phyloP scores from a whole-genome alignment of 2,888 invertebrate species.

The Acrobasis consociella region DNA sequence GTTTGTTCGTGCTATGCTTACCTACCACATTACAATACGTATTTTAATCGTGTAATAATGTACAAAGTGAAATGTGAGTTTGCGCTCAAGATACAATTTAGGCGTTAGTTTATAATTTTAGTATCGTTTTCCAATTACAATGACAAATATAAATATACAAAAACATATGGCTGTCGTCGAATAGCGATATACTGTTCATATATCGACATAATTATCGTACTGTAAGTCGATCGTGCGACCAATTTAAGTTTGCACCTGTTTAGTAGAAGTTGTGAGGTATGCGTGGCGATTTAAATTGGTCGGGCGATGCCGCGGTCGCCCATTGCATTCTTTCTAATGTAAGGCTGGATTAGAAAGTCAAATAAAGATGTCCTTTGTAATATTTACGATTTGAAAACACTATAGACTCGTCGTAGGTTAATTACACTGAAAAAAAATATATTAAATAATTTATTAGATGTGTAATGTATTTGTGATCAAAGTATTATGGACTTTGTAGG shows the following conservation, averaged over 20 bases:
- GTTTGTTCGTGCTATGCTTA: conserved; percentile 66
- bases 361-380: conserved; percentile 43
- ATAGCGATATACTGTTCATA: conserved; percentile 57
- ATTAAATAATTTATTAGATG: conserved; percentile 39
- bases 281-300: conserved; percentile 30
- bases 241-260: conserved; percentile 35
- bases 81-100: conserved; percentile 76
- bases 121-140: conserved; percentile 47
- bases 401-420: conserved; percentile 44
- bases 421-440: conserved; percentile 29
- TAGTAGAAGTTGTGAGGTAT: conserved; percentile 1
- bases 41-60: conserved; percentile 75
- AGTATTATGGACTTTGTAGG: conserved; percentile 73
- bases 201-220: conserved; percentile 39
- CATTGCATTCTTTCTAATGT: conserved; percentile 73
- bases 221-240: conserved; percentile 32
- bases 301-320: conserved; percentile 57
- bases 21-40: conserved; percentile 56
- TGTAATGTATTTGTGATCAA: conserved; percentile 70
- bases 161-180: conserved; percentile 58
- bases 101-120: conserved; percentile 54
- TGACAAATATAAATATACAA: conserved; percentile 51
- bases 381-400: conserved; percentile 44
- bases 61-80: conserved; percentile 82
- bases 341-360: conserved; percentile 82